phyloP scores from a whole-genome alignment of 2,888 invertebrate species.

The Dendrolimus houi region DNA sequence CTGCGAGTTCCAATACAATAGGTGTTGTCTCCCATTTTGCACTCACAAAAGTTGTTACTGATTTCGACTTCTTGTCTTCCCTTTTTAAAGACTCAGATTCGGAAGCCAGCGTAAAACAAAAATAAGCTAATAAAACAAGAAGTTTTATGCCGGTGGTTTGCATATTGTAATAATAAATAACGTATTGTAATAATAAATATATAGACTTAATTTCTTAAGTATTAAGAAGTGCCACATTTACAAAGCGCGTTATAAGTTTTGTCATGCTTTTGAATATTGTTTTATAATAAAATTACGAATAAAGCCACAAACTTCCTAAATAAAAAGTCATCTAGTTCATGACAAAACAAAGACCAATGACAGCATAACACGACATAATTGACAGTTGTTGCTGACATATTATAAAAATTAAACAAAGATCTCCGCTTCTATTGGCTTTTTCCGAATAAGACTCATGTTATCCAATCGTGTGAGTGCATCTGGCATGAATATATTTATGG shows the following conservation, averaged over 20 bases:
- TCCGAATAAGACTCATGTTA: no score
- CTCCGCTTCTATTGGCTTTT: no score
- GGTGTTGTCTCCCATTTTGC: constrained; percentile 98
- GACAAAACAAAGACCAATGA: constrained; percentile 48
- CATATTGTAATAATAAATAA: constrained; percentile 29
- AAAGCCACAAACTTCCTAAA: no score
- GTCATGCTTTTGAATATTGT: constrained; percentile 19
- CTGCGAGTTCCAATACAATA: constrained; percentile 92
- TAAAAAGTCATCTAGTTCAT: no score
- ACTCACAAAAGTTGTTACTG: constrained; percentile 91
- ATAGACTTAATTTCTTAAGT: constrained; percentile 8
- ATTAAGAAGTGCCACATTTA: constrained; percentile 23
- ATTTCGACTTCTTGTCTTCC: constrained; percentile 80
- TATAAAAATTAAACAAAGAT: neutral
- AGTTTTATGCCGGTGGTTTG: constrained; percentile 40
- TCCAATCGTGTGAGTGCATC: no score
- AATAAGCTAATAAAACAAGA: constrained; percentile 38
- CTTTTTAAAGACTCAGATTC: constrained; percentile 38
- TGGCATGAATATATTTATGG: no score
- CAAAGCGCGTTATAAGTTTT: constrained; percentile 18
- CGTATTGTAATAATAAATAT: constrained; percentile 4
- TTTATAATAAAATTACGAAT: no score
- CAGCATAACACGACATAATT: constrained; percentile 49
- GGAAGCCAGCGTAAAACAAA: constrained; percentile 34
- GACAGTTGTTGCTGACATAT: constrained; percentile 5